Evolutionary conservation across 2,113 vertebrate genomes (phyloP).

Genomic region (Chaetodon trifascialis): DNA sequence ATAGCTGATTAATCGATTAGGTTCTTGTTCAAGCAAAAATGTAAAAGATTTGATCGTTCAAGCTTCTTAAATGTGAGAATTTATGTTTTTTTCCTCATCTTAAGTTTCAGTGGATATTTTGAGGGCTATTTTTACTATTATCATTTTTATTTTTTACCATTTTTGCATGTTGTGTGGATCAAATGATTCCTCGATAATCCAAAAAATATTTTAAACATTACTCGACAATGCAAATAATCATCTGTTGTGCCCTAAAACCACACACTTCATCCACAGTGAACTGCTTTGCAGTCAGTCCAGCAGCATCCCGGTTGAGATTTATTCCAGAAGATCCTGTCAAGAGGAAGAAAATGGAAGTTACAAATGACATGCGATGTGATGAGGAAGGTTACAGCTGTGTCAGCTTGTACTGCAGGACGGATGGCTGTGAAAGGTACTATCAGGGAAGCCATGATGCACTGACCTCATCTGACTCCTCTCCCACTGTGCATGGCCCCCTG

Average conservation of each 20-base stretch:
- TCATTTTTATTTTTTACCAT: too few relatives aligned
- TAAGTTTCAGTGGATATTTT: neutral
- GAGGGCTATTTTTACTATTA: too few relatives aligned
- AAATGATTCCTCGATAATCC: neutral
- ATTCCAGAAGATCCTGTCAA: conserved; percentile 80
- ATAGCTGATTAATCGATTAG: too few relatives aligned
- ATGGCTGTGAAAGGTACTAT: conserved; percentile 50
- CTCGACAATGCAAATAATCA: neutral
- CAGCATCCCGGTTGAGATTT: conserved; percentile 49
- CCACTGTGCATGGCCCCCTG: conserved; percentile 49
- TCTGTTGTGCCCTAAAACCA: conserved; percentile 11
- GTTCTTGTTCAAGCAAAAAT: too few relatives aligned
- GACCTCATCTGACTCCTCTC: conserved; percentile 83
- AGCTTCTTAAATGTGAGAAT: neutral
- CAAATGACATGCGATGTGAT: conserved; percentile 55
- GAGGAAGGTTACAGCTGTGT: conserved; percentile 51
- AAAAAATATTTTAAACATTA: neutral
- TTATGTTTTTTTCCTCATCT: neutral
- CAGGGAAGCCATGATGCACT: conserved; percentile 37
- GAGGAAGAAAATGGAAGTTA: conserved; percentile 32
- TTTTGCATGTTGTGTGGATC: neutral
- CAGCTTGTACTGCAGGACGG: conserved; percentile 34
- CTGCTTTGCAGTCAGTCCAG: conserved; percentile 14
- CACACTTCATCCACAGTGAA: conserved; percentile 19
- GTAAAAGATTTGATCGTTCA: neutral